These are phyloP conservation scores for Ornithoptera priamus DNA, from an alignment of 2,888 invertebrate genomes.

Conservation along the genomic window DNA sequence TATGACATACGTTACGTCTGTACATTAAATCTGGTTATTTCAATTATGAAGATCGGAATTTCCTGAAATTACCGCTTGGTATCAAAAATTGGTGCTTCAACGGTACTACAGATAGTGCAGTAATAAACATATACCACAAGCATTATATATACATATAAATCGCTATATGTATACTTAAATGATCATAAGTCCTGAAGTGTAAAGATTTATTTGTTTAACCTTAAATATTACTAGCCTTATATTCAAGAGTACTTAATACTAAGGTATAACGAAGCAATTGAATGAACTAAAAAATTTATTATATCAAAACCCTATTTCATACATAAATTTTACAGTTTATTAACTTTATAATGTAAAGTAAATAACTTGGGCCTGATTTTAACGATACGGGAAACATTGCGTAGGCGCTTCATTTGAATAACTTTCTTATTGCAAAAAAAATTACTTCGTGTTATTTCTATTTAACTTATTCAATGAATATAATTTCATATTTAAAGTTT, in stretches of 20 bases:
- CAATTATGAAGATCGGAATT: too few relatives aligned
- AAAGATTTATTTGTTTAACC: not conserved
- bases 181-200: too few relatives aligned
- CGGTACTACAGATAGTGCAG: too few relatives aligned
- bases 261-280: not conserved
- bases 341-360: not conserved
- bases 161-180: not conserved
- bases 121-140: not conserved
- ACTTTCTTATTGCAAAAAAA: not conserved
- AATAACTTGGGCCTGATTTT: not conserved
- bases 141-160: not conserved
- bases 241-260: not conserved
- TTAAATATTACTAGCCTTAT: not conserved
- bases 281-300: not conserved
- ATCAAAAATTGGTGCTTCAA: too few relatives aligned
- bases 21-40: too few relatives aligned
- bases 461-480: not conserved
- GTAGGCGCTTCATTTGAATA: slow-evolving; percentile 2
- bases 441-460: not conserved
- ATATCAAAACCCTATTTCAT: not conserved
- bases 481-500: not conserved
- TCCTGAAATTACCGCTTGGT: too few relatives aligned
- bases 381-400: not conserved
- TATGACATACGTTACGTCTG: too few relatives aligned
- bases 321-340: not conserved